Evolutionary conservation across 2,797 vertebrate species (phyloP), one percentile per base, ranked within the genome.

Genomic region (Huso huso): DNA sequence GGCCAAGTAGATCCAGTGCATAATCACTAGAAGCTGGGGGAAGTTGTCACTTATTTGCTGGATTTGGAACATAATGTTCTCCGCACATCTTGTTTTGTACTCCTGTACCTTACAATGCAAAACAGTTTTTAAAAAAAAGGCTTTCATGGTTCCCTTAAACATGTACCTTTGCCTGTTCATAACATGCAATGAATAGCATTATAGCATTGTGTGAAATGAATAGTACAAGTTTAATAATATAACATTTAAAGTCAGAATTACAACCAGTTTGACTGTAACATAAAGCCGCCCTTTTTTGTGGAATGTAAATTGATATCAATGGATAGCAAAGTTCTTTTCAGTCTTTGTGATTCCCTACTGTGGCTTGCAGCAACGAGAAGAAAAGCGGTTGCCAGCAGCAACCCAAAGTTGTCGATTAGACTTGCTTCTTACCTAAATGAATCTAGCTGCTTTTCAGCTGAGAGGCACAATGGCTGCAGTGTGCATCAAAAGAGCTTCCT

Each of bases 331-430:
- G 8, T 62, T 12, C 12, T 62, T 23, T 18, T 48, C 10, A 23
- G 61, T 6, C 61, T 10, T 6, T 4, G 9, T 52, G 50, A 48
- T 66, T 51, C 64, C 69, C 69, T 66, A 63, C 60, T 61, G 51
- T 65, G 61, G 10, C 55, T 58, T 50, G 55, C 61, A 59, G 52
- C 10, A 50, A 11, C 10, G 51, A 50, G 10, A n/a, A 49, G 51
- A 58, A 48, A 53, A 69, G 57, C 13, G 55, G 71, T 75, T 70
- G 65, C 71, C 61, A n/a, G 6, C 51, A 65, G 71, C 52, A 67
- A 75, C 73, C 37, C 50, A 64, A 55, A 60, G 66, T 70, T 75
- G 70, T 72, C 68, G 63, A 12, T 62, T 58, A 48, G 37, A 18
- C 60, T 48, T 50, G 15, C 6, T 50, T 10, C n/a, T 15, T 18